A percentile compares a stretch with the other conserved stretches of the same genome.
phyloP scores from a whole-genome alignment of 2,888 invertebrate genomes.

The Dolichopus griseipennis region DNA sequence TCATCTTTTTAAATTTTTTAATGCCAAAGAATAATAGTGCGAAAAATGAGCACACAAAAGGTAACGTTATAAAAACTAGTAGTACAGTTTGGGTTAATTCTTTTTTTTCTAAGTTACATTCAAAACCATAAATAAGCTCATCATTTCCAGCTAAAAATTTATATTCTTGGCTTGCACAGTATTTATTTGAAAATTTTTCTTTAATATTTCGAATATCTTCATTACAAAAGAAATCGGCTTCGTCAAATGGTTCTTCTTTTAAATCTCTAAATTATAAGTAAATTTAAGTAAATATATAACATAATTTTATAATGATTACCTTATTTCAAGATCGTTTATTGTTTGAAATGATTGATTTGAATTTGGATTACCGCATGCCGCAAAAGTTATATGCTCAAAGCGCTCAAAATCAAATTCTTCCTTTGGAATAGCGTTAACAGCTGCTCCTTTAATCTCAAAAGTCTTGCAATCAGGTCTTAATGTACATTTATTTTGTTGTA shows the following conservation, averaged over 20 bases:
- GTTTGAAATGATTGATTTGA: neutral
- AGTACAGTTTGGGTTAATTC: conserved; percentile 23
- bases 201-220: neutral
- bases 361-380: conserved; percentile 19
- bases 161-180: neutral
- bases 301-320: neutral
- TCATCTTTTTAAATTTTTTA: conserved; percentile 31
- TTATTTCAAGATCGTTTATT: neutral
- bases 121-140: neutral
- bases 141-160: neutral
- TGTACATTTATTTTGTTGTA: conserved; percentile 24
- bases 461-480: conserved; percentile 23
- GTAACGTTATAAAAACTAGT: conserved; percentile 22
- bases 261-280: neutral
- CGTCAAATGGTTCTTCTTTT: neutral
- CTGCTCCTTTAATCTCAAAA: conserved; percentile 29
- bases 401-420: conserved; percentile 17
- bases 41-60: conserved; percentile 19
- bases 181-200: neutral
- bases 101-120: conserved; percentile 3
- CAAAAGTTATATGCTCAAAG: conserved; percentile 19
- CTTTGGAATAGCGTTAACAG: conserved; percentile 32
- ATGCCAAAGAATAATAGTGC: conserved; percentile 23
- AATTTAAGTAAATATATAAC: neutral
- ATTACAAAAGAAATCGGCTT: neutral